Evolutionary conservation across 2,113 vertebrate species (phyloP), one percentile per base, ranked within the genome.

Genomic region (Sylvilagus bachmani): DNA sequence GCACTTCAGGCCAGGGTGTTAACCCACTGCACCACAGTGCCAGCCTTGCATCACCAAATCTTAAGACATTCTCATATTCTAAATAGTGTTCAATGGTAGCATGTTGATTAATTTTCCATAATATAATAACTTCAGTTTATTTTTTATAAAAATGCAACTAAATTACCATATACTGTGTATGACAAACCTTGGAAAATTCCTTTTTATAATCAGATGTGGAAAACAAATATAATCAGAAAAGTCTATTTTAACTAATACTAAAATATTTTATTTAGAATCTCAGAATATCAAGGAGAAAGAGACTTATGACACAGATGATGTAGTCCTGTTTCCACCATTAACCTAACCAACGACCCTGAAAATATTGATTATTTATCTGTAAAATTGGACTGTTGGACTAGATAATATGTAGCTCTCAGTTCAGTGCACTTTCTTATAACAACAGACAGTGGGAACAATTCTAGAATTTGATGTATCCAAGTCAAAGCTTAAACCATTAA

Each of bases 311-410:
- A 22, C 10, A 82, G 25, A 38, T 27, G 1, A 27, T 74, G 17
- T 67, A 74, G 38, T 11, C 11, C 10, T 74, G n/a, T 88, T 53
- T 94, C 62, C 85, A 74, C 38, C 49, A 94, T 92, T 95, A 97
- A 67, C 44, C 61, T 82, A 49, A 94, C 77, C 87, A 94, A 11
- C 70, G 82, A 89, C 79, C 69, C 95, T 91, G 73, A 88, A 93
- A 92, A 92, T 69, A 94, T 36, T 89, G 51, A 94, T 85, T 92
- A 74, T 44, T 84, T 92, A 95, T 71, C 58, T 95, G 66, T 84
- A 94, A 97, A 94, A 89, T 0, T 91, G 49, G 61, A 92, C 33
- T 95, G 51, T 33, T 90, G 49, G 95, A 69, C 55, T 86, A 89
- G 61, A 82, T 38, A 84, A 90, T 71, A 88, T 21, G 1, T 31